Evolutionary conservation across 1,140 invertebrate species (phyloP).

Genomic region (Pseudomyrmex gracilis): DNA sequence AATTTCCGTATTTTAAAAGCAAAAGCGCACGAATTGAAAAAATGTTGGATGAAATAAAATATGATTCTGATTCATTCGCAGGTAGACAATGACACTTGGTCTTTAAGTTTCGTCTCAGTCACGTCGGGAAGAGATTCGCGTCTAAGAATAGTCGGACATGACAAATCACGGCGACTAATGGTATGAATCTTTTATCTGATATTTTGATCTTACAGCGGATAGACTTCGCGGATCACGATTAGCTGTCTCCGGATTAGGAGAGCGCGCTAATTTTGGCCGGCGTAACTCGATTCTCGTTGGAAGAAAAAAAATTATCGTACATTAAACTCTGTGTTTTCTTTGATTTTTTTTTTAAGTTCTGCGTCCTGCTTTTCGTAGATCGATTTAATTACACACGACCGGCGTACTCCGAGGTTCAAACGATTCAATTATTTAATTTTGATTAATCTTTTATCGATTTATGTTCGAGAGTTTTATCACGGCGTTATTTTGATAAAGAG

Average conservation of each 20-base stretch:
- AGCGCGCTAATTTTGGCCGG: slow-evolving; percentile 43
- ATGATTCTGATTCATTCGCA: too few species aligned
- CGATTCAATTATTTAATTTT: background rate
- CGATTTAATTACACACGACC: background rate
- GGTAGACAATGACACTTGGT: too few species aligned
- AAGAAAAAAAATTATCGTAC: slow-evolving; percentile 6
- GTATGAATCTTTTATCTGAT: slow-evolving; percentile 36
- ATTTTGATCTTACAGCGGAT: slow-evolving; percentile 32
- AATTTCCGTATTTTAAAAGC: too few species aligned
- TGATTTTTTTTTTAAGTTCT: background rate
- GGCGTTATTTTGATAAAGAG: background rate
- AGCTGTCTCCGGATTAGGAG: background rate
- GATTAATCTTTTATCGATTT: too few species aligned
- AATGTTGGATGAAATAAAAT: too few species aligned
- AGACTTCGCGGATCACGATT: slow-evolving; percentile 33
- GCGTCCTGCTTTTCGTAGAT: background rate
- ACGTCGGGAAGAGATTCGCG: background rate
- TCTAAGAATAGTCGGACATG: slow-evolving; percentile 35
- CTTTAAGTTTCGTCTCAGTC: too few species aligned
- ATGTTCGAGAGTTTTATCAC: too few species aligned
- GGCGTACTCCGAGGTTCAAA: background rate
- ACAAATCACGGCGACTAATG: background rate
- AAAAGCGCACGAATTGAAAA: too few species aligned
- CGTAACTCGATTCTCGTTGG: slow-evolving; percentile 12
- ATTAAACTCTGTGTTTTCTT: background rate